Evolutionary conservation across 2,113 vertebrate species (phyloP).

Genomic region (Arizona elegans): DNA sequence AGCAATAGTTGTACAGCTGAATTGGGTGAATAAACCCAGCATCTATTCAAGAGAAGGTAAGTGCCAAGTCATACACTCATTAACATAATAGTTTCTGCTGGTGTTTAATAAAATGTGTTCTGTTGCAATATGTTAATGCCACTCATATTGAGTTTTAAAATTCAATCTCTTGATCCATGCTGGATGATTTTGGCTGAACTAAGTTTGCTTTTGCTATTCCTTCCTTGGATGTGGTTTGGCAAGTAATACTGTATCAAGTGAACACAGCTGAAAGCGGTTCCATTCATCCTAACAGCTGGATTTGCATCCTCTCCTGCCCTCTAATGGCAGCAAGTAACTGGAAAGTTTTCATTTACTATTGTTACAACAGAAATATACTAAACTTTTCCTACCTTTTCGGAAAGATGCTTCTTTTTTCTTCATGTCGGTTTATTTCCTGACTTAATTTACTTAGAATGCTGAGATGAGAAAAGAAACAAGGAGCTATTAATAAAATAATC

Average conservation of each 20-base stretch:
- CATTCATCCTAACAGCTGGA: neutral
- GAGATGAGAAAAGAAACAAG: slow-evolving; percentile 28
- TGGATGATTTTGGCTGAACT: neutral
- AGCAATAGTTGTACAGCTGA: neutral
- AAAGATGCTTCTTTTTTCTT: slow-evolving; percentile 79
- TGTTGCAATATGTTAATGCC: neutral
- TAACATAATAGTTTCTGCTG: neutral
- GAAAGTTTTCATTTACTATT: slow-evolving; percentile 1
- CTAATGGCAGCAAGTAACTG: neutral
- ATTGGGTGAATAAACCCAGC: neutral
- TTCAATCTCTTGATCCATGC: neutral
- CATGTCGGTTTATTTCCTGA: slow-evolving; percentile 85
- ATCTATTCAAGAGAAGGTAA: neutral
- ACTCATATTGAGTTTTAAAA: neutral
- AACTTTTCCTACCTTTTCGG: slow-evolving; percentile 67
- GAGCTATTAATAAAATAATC: neutral
- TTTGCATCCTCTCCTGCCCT: neutral
- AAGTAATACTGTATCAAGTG: neutral
- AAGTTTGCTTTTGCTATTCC: neutral
- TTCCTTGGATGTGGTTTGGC: neutral
- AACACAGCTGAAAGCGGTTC: neutral
- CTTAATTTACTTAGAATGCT: slow-evolving; percentile 87
- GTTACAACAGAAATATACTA: neutral
- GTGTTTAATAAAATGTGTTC: neutral
- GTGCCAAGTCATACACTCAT: neutral